Evolutionary conservation across 2,888 invertebrate genomes (phyloP).

Genomic region (Stenchaetothrips biformis): DNA sequence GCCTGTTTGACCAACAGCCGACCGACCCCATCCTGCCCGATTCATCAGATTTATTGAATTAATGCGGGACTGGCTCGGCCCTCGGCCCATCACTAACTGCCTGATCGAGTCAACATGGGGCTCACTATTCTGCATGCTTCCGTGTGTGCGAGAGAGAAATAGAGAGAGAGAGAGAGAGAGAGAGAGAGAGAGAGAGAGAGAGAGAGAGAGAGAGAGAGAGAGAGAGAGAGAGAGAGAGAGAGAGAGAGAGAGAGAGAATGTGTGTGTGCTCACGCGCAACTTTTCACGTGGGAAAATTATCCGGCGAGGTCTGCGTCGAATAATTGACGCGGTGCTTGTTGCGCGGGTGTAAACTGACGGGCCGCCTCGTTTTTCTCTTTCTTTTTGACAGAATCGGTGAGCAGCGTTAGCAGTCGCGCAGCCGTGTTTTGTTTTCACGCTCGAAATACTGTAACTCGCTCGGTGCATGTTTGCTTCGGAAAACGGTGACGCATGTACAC

Average conservation of each 20-base stretch:
- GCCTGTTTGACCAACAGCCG: not conserved
- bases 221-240: too few relatives aligned
- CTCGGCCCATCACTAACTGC: conserved; percentile 1
- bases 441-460: too few relatives aligned
- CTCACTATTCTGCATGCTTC: too few relatives aligned
- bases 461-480: too few relatives aligned
- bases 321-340: not conserved
- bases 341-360: not conserved
- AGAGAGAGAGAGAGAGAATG: too few relatives aligned
- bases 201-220: too few relatives aligned
- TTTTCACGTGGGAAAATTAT: conserved; percentile 22
- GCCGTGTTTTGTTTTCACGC: not conserved
- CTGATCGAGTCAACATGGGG: conserved; percentile 6
- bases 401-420: not conserved
- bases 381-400: too few relatives aligned
- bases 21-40: not conserved
- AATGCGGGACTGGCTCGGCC: not conserved
- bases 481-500: too few relatives aligned
- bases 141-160: too few relatives aligned
- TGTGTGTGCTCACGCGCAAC: not conserved
- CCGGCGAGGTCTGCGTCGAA: conserved; percentile 6
- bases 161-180: too few relatives aligned
- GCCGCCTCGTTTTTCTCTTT: not conserved
- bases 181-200: too few relatives aligned
- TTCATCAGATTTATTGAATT: conserved; percentile 14